Conservation (phyloP, 2,113 vertebrate species). For the Malaclemys terrapin region DNA sequence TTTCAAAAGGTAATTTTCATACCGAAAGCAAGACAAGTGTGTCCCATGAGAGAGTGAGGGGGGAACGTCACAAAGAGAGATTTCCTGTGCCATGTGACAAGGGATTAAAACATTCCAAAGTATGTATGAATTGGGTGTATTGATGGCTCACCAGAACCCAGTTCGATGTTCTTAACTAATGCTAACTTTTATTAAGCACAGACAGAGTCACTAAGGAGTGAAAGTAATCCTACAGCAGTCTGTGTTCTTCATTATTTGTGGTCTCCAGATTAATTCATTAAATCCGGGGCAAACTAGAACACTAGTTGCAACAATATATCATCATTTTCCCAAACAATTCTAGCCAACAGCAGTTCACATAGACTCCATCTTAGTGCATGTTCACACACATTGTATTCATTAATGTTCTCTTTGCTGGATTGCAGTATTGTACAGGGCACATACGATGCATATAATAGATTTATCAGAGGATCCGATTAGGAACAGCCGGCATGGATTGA, state of each 20-base stretch:
- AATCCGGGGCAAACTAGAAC: conserved; percentile 4
- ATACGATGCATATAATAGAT: not conserved
- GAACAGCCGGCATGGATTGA: conserved; percentile 10
- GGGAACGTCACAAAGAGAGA: not conserved
- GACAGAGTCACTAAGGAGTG: not conserved
- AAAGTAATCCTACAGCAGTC: not conserved
- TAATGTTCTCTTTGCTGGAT: not conserved
- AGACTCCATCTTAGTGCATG: not conserved
- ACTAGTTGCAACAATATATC: not conserved
- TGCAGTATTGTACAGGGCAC: conserved; percentile 1
- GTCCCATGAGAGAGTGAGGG: not conserved
- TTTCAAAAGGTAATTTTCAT: conserved; percentile 32
- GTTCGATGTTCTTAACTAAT: not conserved
- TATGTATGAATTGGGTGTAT: fast-evolving
- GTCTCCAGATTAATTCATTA: conserved; percentile 11
- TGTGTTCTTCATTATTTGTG: not conserved
- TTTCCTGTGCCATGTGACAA: not conserved
- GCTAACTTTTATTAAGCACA: not conserved
- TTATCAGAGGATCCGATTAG: not conserved
- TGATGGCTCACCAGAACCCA: not conserved
- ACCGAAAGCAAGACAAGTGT: conserved; percentile 67
- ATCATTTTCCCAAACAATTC: conserved; percentile 51
- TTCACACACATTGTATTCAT: conserved; percentile 1
- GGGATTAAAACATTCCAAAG: not conserved
- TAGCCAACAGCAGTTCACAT: not conserved